Evolutionary conservation across 2,797 vertebrate species (phyloP).

Genomic region (Knipowitschia caucasica): DNA sequence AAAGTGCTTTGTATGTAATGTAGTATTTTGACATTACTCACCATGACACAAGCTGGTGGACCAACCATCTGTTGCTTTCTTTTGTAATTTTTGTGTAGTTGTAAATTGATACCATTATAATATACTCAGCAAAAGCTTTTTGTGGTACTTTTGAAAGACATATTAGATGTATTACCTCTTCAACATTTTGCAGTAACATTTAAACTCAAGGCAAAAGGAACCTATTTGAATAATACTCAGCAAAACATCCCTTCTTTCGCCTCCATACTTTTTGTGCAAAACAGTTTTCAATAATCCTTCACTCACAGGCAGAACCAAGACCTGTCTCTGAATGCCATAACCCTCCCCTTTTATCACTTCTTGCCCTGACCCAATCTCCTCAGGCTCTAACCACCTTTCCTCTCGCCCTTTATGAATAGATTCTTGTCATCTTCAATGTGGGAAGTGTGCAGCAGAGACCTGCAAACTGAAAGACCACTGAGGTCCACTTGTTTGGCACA

Average conservation of each 20-base stretch:
- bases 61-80: too few species aligned
- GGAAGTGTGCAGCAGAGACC: slow-evolving; percentile 5
- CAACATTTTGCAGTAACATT: too few species aligned
- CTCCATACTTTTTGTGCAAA: slow-evolving; percentile 11
- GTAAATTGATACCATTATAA: too few species aligned
- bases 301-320: slow-evolving; percentile 9
- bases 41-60: too few species aligned
- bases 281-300: slow-evolving; percentile 22
- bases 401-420: slow-evolving; percentile 23
- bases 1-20: too few species aligned
- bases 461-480: slow-evolving; percentile 1
- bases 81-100: too few species aligned
- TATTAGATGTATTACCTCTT: too few species aligned
- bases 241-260: slow-evolving; percentile 15
- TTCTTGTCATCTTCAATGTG: slow-evolving; percentile 23
- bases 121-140: too few species aligned
- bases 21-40: too few species aligned
- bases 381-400: slow-evolving; percentile 2
- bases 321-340: slow-evolving; percentile 13
- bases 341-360: slow-evolving; percentile 25
- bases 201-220: too few species aligned
- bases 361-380: slow-evolving; percentile 13
- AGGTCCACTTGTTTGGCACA: slow-evolving; percentile 8
- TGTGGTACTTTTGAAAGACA: too few species aligned
- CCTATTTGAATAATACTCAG: not conserved